Evolutionary conservation across 2,888 invertebrate genomes (phyloP).

Genomic region (Cryptocephalus primarius): DNA sequence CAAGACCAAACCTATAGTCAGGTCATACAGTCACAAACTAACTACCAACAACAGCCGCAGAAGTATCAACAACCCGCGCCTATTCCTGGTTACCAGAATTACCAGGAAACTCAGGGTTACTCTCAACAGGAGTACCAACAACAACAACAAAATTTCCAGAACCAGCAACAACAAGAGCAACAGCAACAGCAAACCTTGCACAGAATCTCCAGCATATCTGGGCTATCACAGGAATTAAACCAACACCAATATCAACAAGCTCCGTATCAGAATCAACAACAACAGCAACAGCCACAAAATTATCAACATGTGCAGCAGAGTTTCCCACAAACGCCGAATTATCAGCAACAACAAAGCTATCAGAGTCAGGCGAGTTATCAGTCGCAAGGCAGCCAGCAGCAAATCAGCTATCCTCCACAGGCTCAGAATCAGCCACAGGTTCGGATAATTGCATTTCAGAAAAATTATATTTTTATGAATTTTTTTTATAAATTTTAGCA

Average conservation of each 20-base stretch:
- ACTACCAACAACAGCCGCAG: conserved; percentile 10
- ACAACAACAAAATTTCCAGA: conserved; percentile 13
- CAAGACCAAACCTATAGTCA: conserved; percentile 12
- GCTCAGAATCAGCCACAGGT: conserved; percentile 2
- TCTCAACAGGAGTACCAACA: conserved; percentile 14
- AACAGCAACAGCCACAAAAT: conserved; percentile 5
- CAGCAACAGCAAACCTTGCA: conserved; percentile 7
- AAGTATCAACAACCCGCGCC: conserved; percentile 11
- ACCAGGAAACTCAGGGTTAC: conserved; percentile 13
- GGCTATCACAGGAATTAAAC: conserved; percentile 1
- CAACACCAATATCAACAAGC: conserved; percentile 12
- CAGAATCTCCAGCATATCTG: not conserved
- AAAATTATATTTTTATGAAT: not conserved
- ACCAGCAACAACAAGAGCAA: conserved; percentile 10
- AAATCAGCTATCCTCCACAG: conserved; percentile 4
- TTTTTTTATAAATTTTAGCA: not conserved
- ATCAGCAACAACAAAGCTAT: conserved; percentile 9
- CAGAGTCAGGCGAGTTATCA: conserved; percentile 8
- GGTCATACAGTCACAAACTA: conserved; percentile 10
- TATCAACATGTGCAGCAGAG: conserved; percentile 9
- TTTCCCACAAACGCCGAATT: conserved; percentile 9
- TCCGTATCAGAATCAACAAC: conserved; percentile 8
- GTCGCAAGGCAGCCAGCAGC: conserved; percentile 16
- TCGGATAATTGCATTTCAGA: not conserved
- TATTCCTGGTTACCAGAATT: conserved; percentile 1